phyloP scores from a whole-genome alignment of 2,113 vertebrate species.

The Psilopogon haemacephalus region DNA sequence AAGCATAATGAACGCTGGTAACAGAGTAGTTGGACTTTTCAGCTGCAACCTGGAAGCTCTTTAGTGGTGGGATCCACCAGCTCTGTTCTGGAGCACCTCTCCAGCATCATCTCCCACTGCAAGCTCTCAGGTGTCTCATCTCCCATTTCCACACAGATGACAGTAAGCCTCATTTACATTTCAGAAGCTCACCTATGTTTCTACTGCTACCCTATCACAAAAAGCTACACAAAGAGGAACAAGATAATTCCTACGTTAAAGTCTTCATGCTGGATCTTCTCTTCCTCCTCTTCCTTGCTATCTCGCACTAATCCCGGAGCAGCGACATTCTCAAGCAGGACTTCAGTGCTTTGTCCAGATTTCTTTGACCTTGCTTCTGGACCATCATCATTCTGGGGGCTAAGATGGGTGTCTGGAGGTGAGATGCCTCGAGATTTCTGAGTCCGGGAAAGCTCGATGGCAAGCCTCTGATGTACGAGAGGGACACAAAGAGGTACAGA shows the following conservation, averaged over 20 bases:
- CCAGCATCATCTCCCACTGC: neutral
- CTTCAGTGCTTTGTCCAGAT: slow-evolving; percentile 67
- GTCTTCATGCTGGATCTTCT: slow-evolving; percentile 90
- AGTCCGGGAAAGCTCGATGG: slow-evolving; percentile 92
- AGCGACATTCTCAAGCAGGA: slow-evolving; percentile 68
- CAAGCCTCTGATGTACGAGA: slow-evolving; percentile 80
- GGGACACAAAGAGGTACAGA: slow-evolving; percentile 18
- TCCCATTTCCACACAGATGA: neutral
- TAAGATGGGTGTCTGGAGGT: slow-evolving; percentile 86
- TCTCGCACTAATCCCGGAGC: slow-evolving; percentile 66
- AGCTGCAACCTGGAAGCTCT: neutral
- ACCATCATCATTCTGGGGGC: slow-evolving; percentile 82
- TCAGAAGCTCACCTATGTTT: neutral
- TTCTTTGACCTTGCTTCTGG: slow-evolving; percentile 79
- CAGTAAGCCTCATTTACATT: neutral
- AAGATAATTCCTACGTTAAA: slow-evolving; percentile 82
- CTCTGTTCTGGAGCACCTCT: neutral
- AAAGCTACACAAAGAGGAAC: neutral
- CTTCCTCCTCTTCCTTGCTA: slow-evolving; percentile 84
- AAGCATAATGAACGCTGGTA: neutral
- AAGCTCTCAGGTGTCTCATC: neutral
- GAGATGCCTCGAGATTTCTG: slow-evolving; percentile 92
- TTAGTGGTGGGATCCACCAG: neutral
- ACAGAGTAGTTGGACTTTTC: neutral
- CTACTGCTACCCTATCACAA: neutral